A percentile compares a stretch with the other conserved stretches of the same genome.
phyloP scores from a whole-genome alignment of 2,797 vertebrate species.

The Betta splendens region DNA sequence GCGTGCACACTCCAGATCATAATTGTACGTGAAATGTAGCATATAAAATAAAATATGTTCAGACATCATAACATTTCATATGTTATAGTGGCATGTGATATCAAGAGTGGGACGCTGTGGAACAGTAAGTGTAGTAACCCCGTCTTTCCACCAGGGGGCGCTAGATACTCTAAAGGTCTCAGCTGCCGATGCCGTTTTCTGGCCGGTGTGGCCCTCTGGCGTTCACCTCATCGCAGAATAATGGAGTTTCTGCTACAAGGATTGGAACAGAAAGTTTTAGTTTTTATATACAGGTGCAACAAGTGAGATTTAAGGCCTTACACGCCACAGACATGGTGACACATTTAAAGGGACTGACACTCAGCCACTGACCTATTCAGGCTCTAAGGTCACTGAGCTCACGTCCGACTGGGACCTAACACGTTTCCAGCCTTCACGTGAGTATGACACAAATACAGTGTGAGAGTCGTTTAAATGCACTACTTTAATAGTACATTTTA shows the following conservation, averaged over 20 bases:
- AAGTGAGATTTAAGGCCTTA: not conserved
- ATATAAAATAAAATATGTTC: too few species aligned
- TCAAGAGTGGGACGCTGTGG: too few species aligned
- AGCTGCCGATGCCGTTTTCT: not conserved
- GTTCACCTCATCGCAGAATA: constrained; percentile 3
- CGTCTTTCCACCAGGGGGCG: constrained; percentile 17
- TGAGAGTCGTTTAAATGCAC: not conserved
- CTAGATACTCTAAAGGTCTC: not conserved
- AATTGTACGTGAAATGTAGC: too few species aligned
- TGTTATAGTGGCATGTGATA: too few species aligned
- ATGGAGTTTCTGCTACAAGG: too few species aligned
- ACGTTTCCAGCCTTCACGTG: not conserved
- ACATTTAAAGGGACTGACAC: not conserved
- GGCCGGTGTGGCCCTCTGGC: constrained; percentile 42
- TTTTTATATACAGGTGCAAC: not conserved
- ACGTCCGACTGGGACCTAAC: not conserved
- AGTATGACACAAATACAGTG: not conserved
- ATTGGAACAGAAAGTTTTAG: not conserved
- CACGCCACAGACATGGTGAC: not conserved
- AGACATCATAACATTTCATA: too few species aligned
- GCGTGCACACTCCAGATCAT: too few species aligned
- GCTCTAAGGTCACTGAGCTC: not conserved
- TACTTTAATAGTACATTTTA: not conserved
- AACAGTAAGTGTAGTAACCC: not conserved
- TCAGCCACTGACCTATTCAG: constrained; percentile 2